Percentiles rank a stretch among this genome's conserved stretches.
Evolutionary conservation across 2,113 vertebrate genomes (phyloP).

Genomic region (Amblyornis subalaris): DNA sequence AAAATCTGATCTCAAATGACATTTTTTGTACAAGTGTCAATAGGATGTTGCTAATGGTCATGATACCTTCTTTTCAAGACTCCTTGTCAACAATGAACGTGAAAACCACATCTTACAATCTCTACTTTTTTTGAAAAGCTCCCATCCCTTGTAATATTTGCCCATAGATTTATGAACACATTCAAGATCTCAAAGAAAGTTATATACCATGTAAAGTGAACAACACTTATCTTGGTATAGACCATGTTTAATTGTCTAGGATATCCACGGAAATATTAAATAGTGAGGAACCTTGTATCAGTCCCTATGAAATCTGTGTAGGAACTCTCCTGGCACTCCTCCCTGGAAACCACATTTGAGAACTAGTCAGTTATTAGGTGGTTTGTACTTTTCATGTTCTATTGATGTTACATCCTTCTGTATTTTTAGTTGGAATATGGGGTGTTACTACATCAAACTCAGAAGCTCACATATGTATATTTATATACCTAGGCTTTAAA

Average conservation of each 20-base stretch:
- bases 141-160: background rate
- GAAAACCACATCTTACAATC: background rate
- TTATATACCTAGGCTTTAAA: background rate
- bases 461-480: background rate
- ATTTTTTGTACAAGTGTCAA: background rate
- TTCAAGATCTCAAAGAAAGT: background rate
- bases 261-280: background rate
- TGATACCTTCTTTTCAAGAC: background rate
- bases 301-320: background rate
- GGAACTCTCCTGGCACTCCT: background rate
- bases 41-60: rapidly evolving
- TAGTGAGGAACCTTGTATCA: background rate
- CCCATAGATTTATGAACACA: background rate
- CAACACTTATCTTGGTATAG: background rate
- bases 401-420: background rate
- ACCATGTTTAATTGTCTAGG: background rate
- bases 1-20: background rate
- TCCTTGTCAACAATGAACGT: background rate
- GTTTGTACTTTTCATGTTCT: background rate
- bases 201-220: background rate
- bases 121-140: background rate
- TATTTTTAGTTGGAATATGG: background rate
- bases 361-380: background rate
- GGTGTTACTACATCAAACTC: background rate
- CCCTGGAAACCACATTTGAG: background rate